A percentile compares a stretch with the other conserved stretches of the same genome.
Evolutionary conservation across 2,797 vertebrate genomes (phyloP).

Genomic region (Pelochelys cantorii): DNA sequence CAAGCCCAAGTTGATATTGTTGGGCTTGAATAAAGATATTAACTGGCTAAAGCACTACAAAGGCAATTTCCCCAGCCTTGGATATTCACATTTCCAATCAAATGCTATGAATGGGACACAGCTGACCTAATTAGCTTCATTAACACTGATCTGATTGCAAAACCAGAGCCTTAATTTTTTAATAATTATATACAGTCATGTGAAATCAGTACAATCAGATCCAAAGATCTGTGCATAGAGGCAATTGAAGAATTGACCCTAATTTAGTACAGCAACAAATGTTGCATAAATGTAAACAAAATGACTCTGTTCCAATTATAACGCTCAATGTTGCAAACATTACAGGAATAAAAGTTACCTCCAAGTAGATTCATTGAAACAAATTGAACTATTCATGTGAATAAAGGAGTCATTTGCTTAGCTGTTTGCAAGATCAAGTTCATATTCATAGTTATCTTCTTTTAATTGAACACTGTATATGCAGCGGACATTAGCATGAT

Average conservation of each 20-base stretch:
- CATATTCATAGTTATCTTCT: not conserved
- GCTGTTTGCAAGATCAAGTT: not conserved
- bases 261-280: not conserved
- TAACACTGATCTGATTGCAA: no score
- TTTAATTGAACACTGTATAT: not conserved
- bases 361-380: not conserved
- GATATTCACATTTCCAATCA: no score
- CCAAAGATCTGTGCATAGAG: fast-evolving
- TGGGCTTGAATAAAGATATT: no score
- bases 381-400: not conserved
- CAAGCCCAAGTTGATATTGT: no score
- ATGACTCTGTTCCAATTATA: not conserved
- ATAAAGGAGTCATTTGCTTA: not conserved
- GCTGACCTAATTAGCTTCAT: no score
- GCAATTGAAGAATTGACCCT: fast-evolving
- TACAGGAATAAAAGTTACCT: not conserved
- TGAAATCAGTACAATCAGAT: not conserved
- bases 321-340: not conserved
- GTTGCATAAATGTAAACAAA: fast-evolving
- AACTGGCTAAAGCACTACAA: no score
- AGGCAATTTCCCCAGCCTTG: no score
- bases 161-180: not conserved
- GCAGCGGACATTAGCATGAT: not conserved
- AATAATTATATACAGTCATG: not conserved
- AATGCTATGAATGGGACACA: no score